Evolutionary conservation across 2,888 invertebrate species (phyloP), one percentile per base, ranked within the genome.

Genomic region (Megamerina dolium): DNA sequence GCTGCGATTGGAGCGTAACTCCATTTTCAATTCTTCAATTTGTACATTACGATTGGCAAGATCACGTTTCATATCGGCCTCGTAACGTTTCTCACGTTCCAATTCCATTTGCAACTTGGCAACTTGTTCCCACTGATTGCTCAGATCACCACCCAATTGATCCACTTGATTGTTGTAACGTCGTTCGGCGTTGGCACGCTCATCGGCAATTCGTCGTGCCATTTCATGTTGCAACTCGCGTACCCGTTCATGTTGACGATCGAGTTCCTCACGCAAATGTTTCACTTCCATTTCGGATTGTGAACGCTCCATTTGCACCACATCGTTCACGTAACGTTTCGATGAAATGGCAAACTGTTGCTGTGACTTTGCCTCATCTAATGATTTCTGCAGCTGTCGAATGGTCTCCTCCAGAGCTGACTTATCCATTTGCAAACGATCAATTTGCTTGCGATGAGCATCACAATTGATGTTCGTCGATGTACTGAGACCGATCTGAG

Each of bases 1-100:
- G 6, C 64, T 59, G 1, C 70, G 82, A 73, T 87, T 88, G 50
- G 78, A 80, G 55, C 85, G 84, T 46, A 87, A 73, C 57, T 89
- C 89, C 74, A 84, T 83, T 60, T 85, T 84, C 3, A 89, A 67
- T 53, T 88, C 87, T 26, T 89, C 88, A 37, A 88, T 80, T 43
- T 83, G 80, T 0, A 82, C 75, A 53, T 80, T 83, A 59, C 85
- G 85, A 72, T 85, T 85, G 1, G 82, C 77, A 13, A 87, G 63
- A 51, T 89, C 88, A n/a, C 88, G 75, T 51, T 85, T 81, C 32
- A 87, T 63, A 52, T 89, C 88, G 3, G 78, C 75, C 56, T 87
- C 85, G 51, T 85, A 81, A 9, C 89, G 78, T 45, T 84, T 79
- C 57, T 87, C 86, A 20, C 87, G 82, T 50, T 90, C 89, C 51